phyloP scores from a whole-genome alignment of 2,888 invertebrate species.

The Phengaris alcon region DNA sequence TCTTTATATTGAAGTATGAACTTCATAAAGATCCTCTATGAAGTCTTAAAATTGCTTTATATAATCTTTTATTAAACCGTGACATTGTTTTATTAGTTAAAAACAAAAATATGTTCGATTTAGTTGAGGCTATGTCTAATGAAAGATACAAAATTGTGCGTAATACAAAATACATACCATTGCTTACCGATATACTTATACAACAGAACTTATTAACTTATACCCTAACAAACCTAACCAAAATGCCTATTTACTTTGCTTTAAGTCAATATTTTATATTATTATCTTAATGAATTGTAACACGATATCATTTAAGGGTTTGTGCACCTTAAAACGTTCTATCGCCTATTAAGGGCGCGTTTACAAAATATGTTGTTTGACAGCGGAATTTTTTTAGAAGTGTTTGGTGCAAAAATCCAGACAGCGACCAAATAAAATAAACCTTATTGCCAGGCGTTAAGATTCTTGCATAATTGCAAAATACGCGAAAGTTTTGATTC shows the following conservation, averaged over 20 bases:
- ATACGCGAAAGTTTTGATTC: no score
- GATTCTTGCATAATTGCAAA: no score
- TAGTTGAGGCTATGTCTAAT: conserved; percentile 6
- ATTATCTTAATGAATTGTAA: neutral
- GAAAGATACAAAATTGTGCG: neutral
- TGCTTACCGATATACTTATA: neutral
- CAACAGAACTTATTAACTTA: neutral
- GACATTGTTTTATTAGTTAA: neutral
- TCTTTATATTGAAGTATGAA: neutral
- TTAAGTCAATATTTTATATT: neutral
- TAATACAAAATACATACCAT: neutral
- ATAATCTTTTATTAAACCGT: neutral
- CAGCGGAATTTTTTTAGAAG: no score
- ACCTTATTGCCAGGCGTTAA: no score
- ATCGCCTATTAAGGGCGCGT: neutral
- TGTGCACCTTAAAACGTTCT: no score
- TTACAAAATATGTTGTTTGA: no score
- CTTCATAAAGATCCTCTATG: neutral
- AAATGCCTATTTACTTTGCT: neutral
- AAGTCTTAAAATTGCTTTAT: neutral
- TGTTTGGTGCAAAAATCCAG: no score
- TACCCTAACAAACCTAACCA: neutral
- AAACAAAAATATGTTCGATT: neutral
- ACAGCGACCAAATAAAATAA: no score
- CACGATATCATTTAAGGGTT: no score